phyloP scores from a whole-genome alignment of 2,888 invertebrate genomes.

The Gryllus longicercus region DNA sequence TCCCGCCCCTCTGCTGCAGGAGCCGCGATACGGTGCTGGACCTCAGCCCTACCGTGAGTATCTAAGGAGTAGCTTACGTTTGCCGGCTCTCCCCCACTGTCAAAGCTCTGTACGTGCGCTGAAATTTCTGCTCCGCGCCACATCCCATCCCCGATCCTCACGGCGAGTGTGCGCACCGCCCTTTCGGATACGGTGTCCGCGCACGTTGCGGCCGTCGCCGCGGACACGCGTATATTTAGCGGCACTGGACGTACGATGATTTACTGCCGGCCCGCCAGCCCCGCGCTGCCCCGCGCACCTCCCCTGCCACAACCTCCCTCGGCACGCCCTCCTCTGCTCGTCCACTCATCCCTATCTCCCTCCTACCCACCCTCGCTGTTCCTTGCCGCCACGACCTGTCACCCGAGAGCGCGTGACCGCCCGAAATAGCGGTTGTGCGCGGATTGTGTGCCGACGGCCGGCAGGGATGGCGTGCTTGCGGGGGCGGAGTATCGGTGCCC shows the following conservation, averaged over 20 bases:
- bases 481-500: too few relatives aligned
- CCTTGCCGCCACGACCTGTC: not conserved
- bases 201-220: not conserved
- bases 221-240: constrained; percentile 1
- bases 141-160: not conserved
- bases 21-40: constrained; percentile 82
- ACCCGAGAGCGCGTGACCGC: not conserved
- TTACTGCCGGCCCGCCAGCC: not conserved
- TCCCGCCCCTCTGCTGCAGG: constrained; percentile 81
- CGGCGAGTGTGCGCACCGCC: too few relatives aligned
- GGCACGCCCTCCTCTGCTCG: not conserved
- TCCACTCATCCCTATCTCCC: constrained; percentile 4
- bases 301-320: too few relatives aligned
- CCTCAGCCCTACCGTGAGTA: constrained; percentile 87
- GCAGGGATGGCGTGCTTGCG: too few relatives aligned
- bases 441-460: not conserved
- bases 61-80: not conserved
- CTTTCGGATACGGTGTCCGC: not conserved
- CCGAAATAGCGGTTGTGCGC: too few relatives aligned
- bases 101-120: not conserved
- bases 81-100: not conserved
- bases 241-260: not conserved
- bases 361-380: not conserved
- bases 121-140: not conserved
- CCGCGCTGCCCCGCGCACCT: too few relatives aligned